Conservation (phyloP, 2,113 vertebrate species). For the Nettapus auritus region DNA sequence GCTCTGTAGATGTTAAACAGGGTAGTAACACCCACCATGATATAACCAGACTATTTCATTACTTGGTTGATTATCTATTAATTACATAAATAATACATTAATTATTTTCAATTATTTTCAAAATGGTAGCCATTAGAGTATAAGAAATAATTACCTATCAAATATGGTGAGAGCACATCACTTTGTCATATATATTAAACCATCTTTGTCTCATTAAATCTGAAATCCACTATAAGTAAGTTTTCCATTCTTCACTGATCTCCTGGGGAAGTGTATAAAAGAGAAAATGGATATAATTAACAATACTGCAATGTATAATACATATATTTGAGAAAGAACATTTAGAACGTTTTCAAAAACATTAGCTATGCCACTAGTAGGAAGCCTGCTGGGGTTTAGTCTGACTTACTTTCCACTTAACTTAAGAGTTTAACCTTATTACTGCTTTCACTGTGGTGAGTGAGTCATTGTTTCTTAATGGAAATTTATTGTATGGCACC, state of each 20-base stretch:
- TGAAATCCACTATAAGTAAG: slow-evolving; percentile 60
- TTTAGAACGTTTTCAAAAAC: slow-evolving; percentile 67
- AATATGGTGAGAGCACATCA: slow-evolving; percentile 16
- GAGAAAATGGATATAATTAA: slow-evolving; percentile 71
- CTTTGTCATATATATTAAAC: slow-evolving; percentile 49
- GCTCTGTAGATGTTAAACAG: neutral
- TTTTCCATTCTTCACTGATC: slow-evolving; percentile 61
- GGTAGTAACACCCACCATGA: neutral
- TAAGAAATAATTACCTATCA: slow-evolving; percentile 60
- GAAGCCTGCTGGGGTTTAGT: slow-evolving; percentile 65
- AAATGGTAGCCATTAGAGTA: slow-evolving; percentile 52
- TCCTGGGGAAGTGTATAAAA: slow-evolving; percentile 58
- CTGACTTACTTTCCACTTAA: slow-evolving; percentile 61
- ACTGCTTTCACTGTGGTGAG: slow-evolving; percentile 21
- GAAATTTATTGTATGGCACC: slow-evolving; percentile 28
- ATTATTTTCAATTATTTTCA: slow-evolving; percentile 63
- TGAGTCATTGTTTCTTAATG: slow-evolving; percentile 57
- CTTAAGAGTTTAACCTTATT: slow-evolving; percentile 61
- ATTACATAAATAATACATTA: slow-evolving; percentile 56
- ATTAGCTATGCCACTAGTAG: slow-evolving; percentile 41
- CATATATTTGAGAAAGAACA: slow-evolving; percentile 55
- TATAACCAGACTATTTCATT: slow-evolving; percentile 11
- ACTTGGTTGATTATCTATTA: slow-evolving; percentile 20
- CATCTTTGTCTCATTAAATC: slow-evolving; percentile 67
- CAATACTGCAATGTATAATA: slow-evolving; percentile 56